Evolutionary conservation across 2,797 vertebrate species (phyloP), one percentile per base, ranked within the genome.

Genomic region (Novumbra hubbsi): DNA sequence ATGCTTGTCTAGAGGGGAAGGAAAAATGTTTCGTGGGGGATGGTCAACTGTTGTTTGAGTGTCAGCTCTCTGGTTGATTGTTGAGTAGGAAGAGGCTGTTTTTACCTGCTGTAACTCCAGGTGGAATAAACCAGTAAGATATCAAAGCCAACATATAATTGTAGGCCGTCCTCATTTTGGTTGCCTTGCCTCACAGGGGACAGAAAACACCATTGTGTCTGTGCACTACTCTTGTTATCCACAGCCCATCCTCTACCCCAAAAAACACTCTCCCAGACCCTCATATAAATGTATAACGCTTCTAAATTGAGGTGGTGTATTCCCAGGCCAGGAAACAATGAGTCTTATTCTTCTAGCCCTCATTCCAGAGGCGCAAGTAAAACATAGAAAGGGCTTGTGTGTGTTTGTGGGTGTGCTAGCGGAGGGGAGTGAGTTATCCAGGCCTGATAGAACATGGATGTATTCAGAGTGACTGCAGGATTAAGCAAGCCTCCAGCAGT

Each of bases 241-340:
- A 78, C 71, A 52, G 64, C 62, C 62, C 75, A 38, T 76, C 79
- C 75, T 77, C 76, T 72, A 71, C n/a, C 65, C 64, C 27, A 38
- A 70, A 73, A 76, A 70, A 75, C 70, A 19, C 71, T 73, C 76
- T 80, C 75, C 73, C 68, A 60, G 62, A 73, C 68, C 55, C 52
- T 57, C 55, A 75, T 79, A 79, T 74, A 66, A 71, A 73, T 83
- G 71, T 78, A 71, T 78, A 75, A 83, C 80, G 77, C 66, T 71
- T 50, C 72, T 67, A 80, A 68, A 76, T 73, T 48, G 28, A 81
- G 75, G 48, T 70, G 41, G 62, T 76, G 74, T 72, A 85, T 93
- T 93, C 90, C 89, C 92, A 92, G 84, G 82, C 78, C 71, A 76
- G 80, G n/a, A 85, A 85, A 92, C 92, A 93, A 92, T 85, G 84